phyloP scores from a whole-genome alignment of 2,797 vertebrate genomes.

The Galaxias olidus region DNA sequence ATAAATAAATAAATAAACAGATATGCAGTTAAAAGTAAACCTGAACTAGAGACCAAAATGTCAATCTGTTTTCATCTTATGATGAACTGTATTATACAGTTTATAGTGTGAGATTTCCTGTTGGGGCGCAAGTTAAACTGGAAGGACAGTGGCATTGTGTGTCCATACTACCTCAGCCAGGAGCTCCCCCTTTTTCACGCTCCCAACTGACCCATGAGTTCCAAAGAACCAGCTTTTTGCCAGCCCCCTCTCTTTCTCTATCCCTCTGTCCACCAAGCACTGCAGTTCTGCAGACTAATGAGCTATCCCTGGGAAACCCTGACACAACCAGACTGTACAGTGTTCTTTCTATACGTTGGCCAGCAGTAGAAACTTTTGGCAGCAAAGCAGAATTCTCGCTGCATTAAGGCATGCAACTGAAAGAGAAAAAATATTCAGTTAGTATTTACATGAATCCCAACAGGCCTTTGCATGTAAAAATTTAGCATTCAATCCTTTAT shows the following conservation, averaged over 20 bases:
- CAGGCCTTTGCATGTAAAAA: no score
- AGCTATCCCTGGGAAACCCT: conserved; percentile 3
- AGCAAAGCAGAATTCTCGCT: not conserved
- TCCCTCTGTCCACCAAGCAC: conserved; percentile 8
- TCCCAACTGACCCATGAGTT: not conserved
- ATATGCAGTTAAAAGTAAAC: no score
- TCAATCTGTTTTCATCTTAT: no score
- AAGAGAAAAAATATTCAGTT: not conserved
- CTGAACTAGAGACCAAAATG: no score
- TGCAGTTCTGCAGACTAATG: conserved; percentile 11
- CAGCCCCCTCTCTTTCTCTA: not conserved
- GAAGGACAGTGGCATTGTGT: not conserved
- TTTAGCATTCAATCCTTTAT: no score
- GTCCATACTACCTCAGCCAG: not conserved
- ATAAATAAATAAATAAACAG: no score
- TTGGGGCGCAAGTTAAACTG: not conserved
- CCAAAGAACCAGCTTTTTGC: not conserved
- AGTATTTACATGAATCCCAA: no score
- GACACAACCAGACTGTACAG: conserved; percentile 8
- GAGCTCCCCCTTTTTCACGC: not conserved
- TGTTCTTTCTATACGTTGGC: not conserved
- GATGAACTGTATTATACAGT: not conserved
- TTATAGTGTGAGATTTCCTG: not conserved
- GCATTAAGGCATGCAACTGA: not conserved
- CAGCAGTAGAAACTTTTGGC: not conserved